Evolutionary conservation across 2,113 vertebrate genomes (phyloP).

Genomic region (Saguinus midas): DNA sequence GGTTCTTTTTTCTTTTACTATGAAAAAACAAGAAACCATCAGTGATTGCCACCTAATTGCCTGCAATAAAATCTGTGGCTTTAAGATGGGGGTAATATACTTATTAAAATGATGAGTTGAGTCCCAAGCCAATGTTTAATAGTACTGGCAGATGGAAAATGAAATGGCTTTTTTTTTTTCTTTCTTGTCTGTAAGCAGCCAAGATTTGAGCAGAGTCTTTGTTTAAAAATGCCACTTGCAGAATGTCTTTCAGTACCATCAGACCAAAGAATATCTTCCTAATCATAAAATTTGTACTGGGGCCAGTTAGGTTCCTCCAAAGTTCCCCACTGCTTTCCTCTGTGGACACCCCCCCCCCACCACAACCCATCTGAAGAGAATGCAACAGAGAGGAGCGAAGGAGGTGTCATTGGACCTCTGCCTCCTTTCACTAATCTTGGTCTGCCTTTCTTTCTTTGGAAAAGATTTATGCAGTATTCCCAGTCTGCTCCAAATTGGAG

Average conservation of each 20-base stretch:
- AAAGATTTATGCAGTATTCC: not conserved
- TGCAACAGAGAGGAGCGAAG: not conserved
- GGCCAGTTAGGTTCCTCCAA: not conserved
- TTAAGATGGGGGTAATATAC: not conserved
- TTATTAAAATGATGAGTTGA: not conserved
- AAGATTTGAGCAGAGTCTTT: slow-evolving; percentile 17
- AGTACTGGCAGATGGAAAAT: slow-evolving; percentile 16
- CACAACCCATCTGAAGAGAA: not conserved
- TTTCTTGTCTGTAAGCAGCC: not conserved
- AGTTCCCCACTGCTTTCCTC: not conserved
- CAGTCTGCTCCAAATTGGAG: not conserved
- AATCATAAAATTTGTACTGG: not conserved
- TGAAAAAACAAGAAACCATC: not conserved
- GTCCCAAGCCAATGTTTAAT: slow-evolving; percentile 23
- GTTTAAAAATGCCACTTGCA: not conserved
- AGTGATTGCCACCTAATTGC: not conserved
- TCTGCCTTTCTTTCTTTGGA: not conserved
- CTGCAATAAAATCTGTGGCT: slow-evolving; percentile 38
- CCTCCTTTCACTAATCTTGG: not conserved
- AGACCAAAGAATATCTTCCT: not conserved
- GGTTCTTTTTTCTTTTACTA: not conserved
- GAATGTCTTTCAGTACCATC: not conserved
- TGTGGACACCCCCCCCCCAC: not conserved
- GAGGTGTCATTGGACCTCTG: not conserved
- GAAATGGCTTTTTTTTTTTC: not conserved